phyloP scores from a whole-genome alignment of 2,113 vertebrate species.

The Sakesphorus luctuosus region DNA sequence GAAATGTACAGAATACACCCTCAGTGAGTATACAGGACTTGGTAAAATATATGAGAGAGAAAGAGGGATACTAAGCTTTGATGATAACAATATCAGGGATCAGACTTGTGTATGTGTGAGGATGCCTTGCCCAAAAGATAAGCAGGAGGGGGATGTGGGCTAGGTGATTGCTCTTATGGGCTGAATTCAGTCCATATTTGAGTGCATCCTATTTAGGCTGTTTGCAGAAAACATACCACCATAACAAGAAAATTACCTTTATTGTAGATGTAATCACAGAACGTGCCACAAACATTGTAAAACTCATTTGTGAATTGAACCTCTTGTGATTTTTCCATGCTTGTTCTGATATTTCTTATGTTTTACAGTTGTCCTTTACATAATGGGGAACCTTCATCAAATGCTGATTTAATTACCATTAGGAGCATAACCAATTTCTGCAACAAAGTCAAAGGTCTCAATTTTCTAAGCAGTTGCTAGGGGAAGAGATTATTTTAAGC shows the following conservation, averaged over 20 bases:
- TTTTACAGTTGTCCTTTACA: not conserved
- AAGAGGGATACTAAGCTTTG: not conserved
- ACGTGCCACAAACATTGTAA: not conserved
- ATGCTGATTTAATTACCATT: constrained; percentile 18
- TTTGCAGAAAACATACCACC: not conserved
- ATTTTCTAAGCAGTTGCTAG: constrained; percentile 40
- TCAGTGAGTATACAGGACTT: not conserved
- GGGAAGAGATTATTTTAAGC: constrained; percentile 28
- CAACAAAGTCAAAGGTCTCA: constrained; percentile 36
- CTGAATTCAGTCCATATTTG: not conserved
- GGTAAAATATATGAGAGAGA: not conserved
- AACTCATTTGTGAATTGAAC: not conserved
- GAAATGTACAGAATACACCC: not conserved
- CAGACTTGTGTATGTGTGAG: not conserved
- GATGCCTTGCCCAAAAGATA: not conserved
- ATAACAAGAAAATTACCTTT: not conserved
- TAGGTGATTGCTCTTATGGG: not conserved
- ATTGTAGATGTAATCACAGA: not conserved
- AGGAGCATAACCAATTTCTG: constrained; percentile 27
- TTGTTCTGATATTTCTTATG: not conserved
- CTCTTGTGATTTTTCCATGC: not conserved
- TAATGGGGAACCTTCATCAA: not conserved
- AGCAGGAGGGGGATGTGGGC: not conserved
- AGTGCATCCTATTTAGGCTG: not conserved
- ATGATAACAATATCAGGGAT: not conserved